Conservation (phyloP, 2,888 invertebrate genomes). For the Chaitophorus viminalis region DNA sequence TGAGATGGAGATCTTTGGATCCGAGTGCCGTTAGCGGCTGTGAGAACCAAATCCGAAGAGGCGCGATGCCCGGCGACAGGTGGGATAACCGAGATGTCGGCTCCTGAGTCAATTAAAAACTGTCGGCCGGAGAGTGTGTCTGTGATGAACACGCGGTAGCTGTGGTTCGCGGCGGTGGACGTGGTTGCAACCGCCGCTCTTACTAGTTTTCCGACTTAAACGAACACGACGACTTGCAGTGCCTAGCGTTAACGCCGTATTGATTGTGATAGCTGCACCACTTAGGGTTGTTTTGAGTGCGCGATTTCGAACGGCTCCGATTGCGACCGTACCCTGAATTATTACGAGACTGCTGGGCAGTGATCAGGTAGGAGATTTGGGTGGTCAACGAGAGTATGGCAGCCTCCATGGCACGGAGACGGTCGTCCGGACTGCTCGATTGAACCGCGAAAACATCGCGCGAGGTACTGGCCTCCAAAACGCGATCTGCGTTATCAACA, state of each 20-base stretch:
- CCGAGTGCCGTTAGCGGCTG: slow-evolving; percentile 35
- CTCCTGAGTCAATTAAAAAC: slow-evolving; percentile 66
- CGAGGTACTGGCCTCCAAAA: not conserved
- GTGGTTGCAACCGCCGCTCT: not conserved
- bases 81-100: slow-evolving; percentile 66
- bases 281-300: not conserved
- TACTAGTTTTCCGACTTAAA: not conserved
- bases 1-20: not conserved
- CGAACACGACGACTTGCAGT: not conserved
- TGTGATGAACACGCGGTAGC: not conserved
- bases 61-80: slow-evolving; percentile 45
- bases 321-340: too few relatives aligned
- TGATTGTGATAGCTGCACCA: not conserved
- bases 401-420: not conserved
- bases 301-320: not conserved
- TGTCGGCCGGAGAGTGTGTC: not conserved
- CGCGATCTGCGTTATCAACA: not conserved
- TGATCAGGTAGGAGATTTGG: not conserved
- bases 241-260: not conserved
- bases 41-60: slow-evolving; percentile 20
- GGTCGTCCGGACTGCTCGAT: not conserved
- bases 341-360: not conserved
- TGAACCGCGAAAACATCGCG: not conserved
- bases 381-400: not conserved
- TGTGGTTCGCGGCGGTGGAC: not conserved